Conservation (phyloP, 2,888 invertebrate species). For the Synergus japonicus region DNA sequence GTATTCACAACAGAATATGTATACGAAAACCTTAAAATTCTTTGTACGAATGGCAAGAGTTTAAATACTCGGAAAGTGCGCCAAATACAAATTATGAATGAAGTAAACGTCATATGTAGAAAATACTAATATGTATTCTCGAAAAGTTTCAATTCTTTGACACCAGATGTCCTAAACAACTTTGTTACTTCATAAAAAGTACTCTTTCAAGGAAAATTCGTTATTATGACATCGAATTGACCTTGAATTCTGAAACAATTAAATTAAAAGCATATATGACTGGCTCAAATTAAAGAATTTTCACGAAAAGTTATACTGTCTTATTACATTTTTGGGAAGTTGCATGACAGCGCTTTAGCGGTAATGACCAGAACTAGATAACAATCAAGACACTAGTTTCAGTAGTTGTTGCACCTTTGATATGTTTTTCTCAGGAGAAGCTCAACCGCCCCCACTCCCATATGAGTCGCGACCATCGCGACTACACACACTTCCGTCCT, state of each 20-base stretch:
- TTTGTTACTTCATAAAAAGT: neutral
- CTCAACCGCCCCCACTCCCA: neutral
- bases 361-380: neutral
- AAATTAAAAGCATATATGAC: neutral
- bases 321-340: neutral
- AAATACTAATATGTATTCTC: no score
- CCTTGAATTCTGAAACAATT: neutral
- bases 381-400: neutral
- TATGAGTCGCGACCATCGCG: neutral
- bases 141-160: neutral
- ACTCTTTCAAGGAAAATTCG: neutral
- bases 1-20: neutral
- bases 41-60: neutral
- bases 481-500: slow-evolving; percentile 18
- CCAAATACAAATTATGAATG: no score
- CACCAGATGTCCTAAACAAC: neutral
- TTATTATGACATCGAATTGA: neutral
- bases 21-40: neutral
- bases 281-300: neutral
- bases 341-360: neutral
- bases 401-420: slow-evolving; percentile 18
- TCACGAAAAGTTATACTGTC: neutral
- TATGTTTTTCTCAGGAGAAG: neutral
- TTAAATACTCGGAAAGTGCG: no score
- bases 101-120: no score